Conservation (phyloP, 2,113 vertebrate species). For the Labeo catla region DNA sequence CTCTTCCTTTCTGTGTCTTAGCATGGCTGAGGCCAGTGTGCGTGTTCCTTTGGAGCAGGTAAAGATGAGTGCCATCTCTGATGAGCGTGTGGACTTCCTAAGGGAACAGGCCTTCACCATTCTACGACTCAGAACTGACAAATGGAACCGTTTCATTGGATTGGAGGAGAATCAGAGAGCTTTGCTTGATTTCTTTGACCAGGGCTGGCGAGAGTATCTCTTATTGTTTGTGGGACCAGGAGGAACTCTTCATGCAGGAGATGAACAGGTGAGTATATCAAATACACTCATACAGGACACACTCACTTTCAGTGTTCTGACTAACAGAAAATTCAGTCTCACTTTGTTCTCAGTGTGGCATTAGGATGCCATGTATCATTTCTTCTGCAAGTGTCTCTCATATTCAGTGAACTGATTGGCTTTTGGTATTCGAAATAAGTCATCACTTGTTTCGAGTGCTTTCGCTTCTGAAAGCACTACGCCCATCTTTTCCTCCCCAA, state of each 20-base stretch:
- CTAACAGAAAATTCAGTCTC: not conserved
- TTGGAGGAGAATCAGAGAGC: conserved; percentile 80
- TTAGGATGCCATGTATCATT: not conserved
- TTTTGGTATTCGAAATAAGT: conserved; percentile 76
- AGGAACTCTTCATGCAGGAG: conserved; percentile 73
- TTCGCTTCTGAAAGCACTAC: conserved; percentile 78
- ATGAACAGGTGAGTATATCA: conserved; percentile 71
- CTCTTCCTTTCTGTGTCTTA: not conserved
- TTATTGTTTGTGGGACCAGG: conserved; percentile 77
- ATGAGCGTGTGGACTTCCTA: conserved; percentile 80
- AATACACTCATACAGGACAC: not conserved
- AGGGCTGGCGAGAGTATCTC: conserved; percentile 68
- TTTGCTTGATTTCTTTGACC: conserved; percentile 79
- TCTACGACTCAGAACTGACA: conserved; percentile 79
- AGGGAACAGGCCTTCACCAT: conserved; percentile 77
- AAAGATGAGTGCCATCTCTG: conserved; percentile 69
- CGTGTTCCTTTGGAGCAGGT: conserved; percentile 58
- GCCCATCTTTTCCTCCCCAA: conserved; percentile 67
- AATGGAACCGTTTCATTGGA: conserved; percentile 82
- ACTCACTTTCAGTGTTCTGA: not conserved
- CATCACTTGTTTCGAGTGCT: conserved; percentile 78
- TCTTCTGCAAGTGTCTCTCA: conserved; percentile 54
- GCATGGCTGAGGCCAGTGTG: conserved; percentile 56
- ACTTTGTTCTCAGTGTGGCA: not conserved
- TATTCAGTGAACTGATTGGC: conserved; percentile 36